These are phyloP conservation scores for Ceratothoa steindachneri DNA, from an alignment of 2,888 invertebrate species.

Conservation along the genomic window DNA sequence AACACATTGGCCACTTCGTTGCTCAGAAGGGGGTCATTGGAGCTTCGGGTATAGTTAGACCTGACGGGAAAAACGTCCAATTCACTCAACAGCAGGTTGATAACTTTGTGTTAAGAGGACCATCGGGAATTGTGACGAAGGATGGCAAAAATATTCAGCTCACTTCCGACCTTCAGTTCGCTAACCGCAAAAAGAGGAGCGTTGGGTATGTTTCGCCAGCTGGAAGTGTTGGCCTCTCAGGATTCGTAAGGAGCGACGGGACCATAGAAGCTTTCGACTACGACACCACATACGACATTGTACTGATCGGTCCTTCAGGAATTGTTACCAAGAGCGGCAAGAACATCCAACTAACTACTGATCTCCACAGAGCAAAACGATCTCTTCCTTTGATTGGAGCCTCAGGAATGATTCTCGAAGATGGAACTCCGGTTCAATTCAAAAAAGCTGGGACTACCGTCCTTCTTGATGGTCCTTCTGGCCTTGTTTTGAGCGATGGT, in stretches of 20 bases:
- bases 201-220: too few relatives aligned
- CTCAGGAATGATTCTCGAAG: slow-evolving; percentile 16
- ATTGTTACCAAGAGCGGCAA: slow-evolving; percentile 11
- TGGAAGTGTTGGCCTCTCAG: too few relatives aligned
- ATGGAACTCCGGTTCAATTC: slow-evolving; percentile 16
- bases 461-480: slow-evolving; percentile 25
- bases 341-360: slow-evolving; percentile 8
- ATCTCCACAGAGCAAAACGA: slow-evolving; percentile 14
- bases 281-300: too few relatives aligned
- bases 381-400: slow-evolving; percentile 1
- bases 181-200: slow-evolving; percentile 11
- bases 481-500: slow-evolving; percentile 20
- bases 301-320: slow-evolving; percentile 18
- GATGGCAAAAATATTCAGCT: slow-evolving; percentile 25
- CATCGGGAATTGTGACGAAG: slow-evolving; percentile 18
- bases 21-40: too few relatives aligned
- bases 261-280: too few relatives aligned
- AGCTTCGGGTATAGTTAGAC: not conserved
- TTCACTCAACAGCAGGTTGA: not conserved
- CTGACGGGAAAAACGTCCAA: not conserved
- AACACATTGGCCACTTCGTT: too few relatives aligned
- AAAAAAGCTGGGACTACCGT: slow-evolving; percentile 11
- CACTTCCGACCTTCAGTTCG: too few relatives aligned
- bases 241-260: too few relatives aligned
- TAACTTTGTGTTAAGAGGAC: not conserved